phyloP scores from a whole-genome alignment of 2,113 vertebrate genomes.

The Leptosomus discolor region DNA sequence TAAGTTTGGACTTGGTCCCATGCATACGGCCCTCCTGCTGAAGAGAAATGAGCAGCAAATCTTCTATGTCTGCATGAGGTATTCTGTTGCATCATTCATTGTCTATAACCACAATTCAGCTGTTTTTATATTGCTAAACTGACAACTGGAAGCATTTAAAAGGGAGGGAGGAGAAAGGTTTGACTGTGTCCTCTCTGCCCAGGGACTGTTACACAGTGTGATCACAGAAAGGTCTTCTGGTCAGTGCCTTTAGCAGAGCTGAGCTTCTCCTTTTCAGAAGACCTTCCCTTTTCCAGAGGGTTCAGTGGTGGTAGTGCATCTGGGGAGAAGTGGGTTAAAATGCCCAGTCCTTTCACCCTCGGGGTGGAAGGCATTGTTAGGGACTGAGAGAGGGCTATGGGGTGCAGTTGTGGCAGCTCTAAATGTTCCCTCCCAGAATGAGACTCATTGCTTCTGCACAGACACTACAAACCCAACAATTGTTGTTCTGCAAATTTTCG shows the following conservation, averaged over 20 bases:
- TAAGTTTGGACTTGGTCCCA: neutral
- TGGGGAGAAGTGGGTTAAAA: neutral
- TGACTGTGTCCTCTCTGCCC: neutral
- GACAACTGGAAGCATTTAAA: neutral
- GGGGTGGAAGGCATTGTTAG: neutral
- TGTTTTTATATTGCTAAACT: neutral
- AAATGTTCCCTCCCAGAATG: neutral
- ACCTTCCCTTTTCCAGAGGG: neutral
- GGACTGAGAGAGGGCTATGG: neutral
- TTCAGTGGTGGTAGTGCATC: accelerated
- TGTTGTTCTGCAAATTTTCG: neutral
- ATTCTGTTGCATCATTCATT: conserved; percentile 1
- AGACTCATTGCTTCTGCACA: neutral
- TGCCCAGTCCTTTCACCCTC: accelerated
- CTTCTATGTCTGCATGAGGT: neutral
- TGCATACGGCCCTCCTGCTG: conserved; percentile 30
- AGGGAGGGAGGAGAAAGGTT: neutral
- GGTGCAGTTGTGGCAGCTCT: neutral
- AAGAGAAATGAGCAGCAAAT: conserved; percentile 34
- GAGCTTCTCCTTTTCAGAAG: neutral
- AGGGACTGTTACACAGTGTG: accelerated
- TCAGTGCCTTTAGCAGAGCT: neutral
- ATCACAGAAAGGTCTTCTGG: neutral
- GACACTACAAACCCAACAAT: neutral
- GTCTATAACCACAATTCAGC: conserved; percentile 3